Evolutionary conservation across 2,888 invertebrate species (phyloP), one percentile per base, ranked within the genome.

Genomic region (Agrochola circellaris): DNA sequence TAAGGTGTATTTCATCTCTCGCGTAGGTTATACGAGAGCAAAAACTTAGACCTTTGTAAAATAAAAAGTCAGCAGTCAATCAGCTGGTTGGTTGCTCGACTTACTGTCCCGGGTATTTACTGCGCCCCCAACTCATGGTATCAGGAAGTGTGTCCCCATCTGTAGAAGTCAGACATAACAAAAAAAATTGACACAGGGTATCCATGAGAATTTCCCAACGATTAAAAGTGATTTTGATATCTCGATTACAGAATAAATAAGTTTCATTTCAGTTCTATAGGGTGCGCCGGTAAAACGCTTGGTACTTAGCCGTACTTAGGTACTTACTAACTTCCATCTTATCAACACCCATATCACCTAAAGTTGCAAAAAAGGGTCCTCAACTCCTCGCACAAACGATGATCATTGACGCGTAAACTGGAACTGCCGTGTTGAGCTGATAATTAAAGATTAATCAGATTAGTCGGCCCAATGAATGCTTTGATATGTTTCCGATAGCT

Each of bases 371-470:
- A 77, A 65, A 30, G 9, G 34, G 42, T n/a, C n/a, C 7, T 60
- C 9, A 30, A 60, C 20, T 60, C 60, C 20, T 34, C 17, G 54
- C n/a, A 58, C 54, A 61, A 48, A 11, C 38, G 8, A 56, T 66
- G 45, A 56, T 20, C 30, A 62, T n/a, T 77, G 61, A 72, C 17
- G 61, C 67, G 64, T 62, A 20, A 78, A 82, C 42, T 42, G 30
- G 13, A 45, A 42, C 13, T 30, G 6, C 51, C 38, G 26, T n/a
- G 34, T 17, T 65, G 75, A 74, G 61, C 1, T 17, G 85, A 70
- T 83, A 83, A 79, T 86, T 64, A 86, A 85, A 73, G 70, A 86
- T 82, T 72, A 76, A 65, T 42, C 45, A 54, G 76, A 83, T 84
- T 75, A 76, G 30, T 48, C 38, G 56, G 38, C 20, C 30, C 76